These are phyloP conservation scores for Chondrosia reniformis DNA, from an alignment of 37 sponge, comb jelly and placozoan genomes.

Conservation along the genomic window DNA sequence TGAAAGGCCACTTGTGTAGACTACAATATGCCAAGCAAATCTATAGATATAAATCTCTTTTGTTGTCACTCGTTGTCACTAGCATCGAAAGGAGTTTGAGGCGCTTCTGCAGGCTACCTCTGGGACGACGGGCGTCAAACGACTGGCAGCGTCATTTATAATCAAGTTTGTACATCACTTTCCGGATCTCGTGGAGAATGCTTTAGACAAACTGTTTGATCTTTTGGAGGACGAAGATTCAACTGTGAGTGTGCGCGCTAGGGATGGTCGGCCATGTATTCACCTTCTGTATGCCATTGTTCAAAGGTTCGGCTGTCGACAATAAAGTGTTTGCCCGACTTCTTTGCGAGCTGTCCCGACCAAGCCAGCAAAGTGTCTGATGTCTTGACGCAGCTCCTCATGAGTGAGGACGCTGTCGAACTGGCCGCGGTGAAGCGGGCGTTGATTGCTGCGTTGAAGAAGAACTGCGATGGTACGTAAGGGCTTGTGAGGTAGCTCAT, in stretches of 20 bases:
- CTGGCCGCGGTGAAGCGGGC: slow-evolving; percentile 51
- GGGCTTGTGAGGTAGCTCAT: no score
- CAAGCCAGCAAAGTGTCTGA: slow-evolving; percentile 50
- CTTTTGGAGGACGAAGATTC: slow-evolving; percentile 63
- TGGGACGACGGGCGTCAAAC: slow-evolving; percentile 46
- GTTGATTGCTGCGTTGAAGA: slow-evolving; percentile 33
- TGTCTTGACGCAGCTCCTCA: slow-evolving; percentile 58
- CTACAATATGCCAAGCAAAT: no score
- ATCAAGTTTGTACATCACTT: slow-evolving; percentile 46
- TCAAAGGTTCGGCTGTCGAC: slow-evolving; percentile 40
- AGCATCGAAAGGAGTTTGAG: slow-evolving; percentile 47
- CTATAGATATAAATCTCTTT: no score
- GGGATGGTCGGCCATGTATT: not conserved
- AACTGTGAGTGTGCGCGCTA: not conserved
- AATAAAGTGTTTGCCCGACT: slow-evolving; percentile 62
- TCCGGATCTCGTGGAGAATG: slow-evolving; percentile 22
- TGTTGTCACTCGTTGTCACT: not conserved
- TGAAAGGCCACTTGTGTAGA: no score
- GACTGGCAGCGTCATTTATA: slow-evolving; percentile 56
- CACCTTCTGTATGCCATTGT: not conserved
- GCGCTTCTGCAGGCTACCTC: slow-evolving; percentile 33
- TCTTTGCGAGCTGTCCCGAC: not conserved
- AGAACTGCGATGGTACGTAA: slow-evolving; percentile 17
- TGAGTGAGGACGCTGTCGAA: slow-evolving; percentile 51
- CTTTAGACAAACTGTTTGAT: slow-evolving; percentile 54